Conservation (phyloP, 2,888 invertebrate species). For the Cryptus viduatorius region DNA sequence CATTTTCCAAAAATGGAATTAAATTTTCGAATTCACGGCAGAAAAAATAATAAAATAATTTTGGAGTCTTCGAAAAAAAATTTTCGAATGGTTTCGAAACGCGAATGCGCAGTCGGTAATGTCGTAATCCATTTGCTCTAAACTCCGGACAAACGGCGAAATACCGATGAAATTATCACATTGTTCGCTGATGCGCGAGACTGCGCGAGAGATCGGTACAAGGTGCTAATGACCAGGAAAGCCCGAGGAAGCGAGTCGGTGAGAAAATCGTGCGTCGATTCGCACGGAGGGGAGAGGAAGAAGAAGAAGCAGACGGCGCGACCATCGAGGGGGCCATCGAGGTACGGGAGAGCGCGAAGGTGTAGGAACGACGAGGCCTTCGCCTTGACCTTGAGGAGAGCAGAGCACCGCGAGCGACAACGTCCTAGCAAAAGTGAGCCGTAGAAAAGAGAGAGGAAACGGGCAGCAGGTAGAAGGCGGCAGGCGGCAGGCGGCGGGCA, state of each 20-base stretch:
- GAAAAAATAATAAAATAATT: too few relatives aligned
- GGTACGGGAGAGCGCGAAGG: slow-evolving; percentile 27
- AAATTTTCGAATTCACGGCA: too few relatives aligned
- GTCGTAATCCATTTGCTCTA: slow-evolving; percentile 5
- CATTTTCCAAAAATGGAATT: too few relatives aligned
- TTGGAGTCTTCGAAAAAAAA: neutral
- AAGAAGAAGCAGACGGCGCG: too few relatives aligned
- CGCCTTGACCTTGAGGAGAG: slow-evolving; percentile 79
- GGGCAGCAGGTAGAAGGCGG: too few relatives aligned
- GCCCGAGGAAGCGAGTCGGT: slow-evolving; percentile 36
- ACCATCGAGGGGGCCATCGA: too few relatives aligned
- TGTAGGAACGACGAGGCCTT: slow-evolving; percentile 73
- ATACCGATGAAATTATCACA: neutral
- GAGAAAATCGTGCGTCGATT: slow-evolving; percentile 45
- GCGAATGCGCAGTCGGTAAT: neutral
- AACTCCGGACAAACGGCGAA: neutral
- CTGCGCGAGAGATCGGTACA: slow-evolving; percentile 33
- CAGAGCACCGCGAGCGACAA: slow-evolving; percentile 72
- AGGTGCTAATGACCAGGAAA: slow-evolving; percentile 53
- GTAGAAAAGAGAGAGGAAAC: slow-evolving; percentile 61
- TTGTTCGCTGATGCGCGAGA: neutral
- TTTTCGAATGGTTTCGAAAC: neutral
- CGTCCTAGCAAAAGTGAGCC: slow-evolving; percentile 78
- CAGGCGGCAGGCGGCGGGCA: too few relatives aligned
- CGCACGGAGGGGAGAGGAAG: too few relatives aligned